A percentile compares a stretch with the other conserved stretches of the same genome.
phyloP scores from a whole-genome alignment of 1,140 invertebrate species.

The Aphis gossypii region DNA sequence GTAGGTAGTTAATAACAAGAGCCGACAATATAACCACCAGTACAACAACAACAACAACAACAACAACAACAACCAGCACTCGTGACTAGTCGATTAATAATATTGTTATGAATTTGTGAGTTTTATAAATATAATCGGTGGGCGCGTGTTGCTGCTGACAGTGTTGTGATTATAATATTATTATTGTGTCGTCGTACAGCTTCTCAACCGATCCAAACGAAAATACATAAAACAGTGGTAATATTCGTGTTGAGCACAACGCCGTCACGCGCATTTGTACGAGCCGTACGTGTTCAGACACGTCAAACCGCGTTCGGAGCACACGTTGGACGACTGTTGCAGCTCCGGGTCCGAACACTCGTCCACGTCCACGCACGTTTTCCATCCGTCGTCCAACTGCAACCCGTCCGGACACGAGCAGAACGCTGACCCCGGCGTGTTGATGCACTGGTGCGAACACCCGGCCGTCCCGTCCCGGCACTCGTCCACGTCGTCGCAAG shows the following conservation, averaged over 20 bases:
- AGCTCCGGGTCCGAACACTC: conserved; percentile 65
- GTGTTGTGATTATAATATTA: not conserved
- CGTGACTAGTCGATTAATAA: not conserved
- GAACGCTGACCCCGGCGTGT: conserved; percentile 74
- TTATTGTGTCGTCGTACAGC: not conserved
- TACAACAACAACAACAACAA: too few species aligned
- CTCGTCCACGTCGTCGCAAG: conserved; percentile 70
- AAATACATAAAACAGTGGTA: too few species aligned
- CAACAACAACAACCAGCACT: not conserved
- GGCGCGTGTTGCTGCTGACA: not conserved
- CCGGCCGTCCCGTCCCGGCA: conserved; percentile 65
- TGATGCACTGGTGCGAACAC: conserved; percentile 73
- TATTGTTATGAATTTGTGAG: not conserved
- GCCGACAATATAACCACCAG: not conserved
- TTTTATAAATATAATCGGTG: not conserved
- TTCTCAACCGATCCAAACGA: not conserved
- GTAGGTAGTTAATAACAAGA: not conserved
- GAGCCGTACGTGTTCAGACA: conserved; percentile 72
- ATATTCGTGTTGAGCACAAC: too few species aligned
- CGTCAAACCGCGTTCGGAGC: conserved; percentile 62
- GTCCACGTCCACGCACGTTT: conserved; percentile 69
- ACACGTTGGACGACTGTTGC: not conserved
- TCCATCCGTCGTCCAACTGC: conserved; percentile 69
- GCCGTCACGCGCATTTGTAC: conserved; percentile 67
- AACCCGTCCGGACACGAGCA: conserved; percentile 75